Percentiles rank a stretch among this genome's conserved stretches.
These are phyloP conservation scores for Holothuria glaberrima DNA, from an alignment of 35 echinoderm and acorn worm species.

Conservation along the genomic window DNA sequence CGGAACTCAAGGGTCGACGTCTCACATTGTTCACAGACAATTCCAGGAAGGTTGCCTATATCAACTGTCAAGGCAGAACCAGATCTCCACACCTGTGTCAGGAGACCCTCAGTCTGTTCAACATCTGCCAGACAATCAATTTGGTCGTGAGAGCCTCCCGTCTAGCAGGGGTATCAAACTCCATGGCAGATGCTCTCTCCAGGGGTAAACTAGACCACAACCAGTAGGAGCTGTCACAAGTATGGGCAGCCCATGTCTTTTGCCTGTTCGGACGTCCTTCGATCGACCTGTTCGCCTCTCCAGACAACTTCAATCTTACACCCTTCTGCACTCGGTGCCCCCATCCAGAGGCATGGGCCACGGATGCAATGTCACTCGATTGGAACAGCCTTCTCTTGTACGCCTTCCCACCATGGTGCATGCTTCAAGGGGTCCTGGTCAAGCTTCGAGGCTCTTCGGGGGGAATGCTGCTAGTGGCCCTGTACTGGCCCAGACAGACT, in stretches of 20 bases:
- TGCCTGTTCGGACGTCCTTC: not conserved
- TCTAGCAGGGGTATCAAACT: not conserved
- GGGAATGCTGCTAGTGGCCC: not conserved
- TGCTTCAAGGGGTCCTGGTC: not conserved
- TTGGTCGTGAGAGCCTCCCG: not conserved
- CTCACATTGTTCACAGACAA: not conserved
- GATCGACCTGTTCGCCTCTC: constrained; percentile 2
- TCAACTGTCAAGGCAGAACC: not conserved
- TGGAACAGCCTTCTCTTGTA: not conserved
- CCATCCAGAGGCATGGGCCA: not conserved
- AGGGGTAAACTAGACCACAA: not conserved
- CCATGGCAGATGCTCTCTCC: not conserved
- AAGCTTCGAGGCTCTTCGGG: not conserved
- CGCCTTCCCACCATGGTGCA: not conserved
- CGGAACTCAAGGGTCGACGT: not conserved
- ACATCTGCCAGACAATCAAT: not conserved
- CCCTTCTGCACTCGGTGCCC: not conserved
- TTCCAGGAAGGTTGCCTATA: not conserved
- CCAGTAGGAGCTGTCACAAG: not conserved
- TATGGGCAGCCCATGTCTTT: not conserved
- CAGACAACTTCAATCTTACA: too few species aligned
- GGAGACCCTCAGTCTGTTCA: not conserved
- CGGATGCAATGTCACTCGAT: not conserved
- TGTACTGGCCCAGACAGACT: not conserved
- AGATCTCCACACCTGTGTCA: not conserved